Evolutionary conservation across 2,113 vertebrate genomes (phyloP), one percentile per base, ranked within the genome.

Genomic region (Tor tambroides): DNA sequence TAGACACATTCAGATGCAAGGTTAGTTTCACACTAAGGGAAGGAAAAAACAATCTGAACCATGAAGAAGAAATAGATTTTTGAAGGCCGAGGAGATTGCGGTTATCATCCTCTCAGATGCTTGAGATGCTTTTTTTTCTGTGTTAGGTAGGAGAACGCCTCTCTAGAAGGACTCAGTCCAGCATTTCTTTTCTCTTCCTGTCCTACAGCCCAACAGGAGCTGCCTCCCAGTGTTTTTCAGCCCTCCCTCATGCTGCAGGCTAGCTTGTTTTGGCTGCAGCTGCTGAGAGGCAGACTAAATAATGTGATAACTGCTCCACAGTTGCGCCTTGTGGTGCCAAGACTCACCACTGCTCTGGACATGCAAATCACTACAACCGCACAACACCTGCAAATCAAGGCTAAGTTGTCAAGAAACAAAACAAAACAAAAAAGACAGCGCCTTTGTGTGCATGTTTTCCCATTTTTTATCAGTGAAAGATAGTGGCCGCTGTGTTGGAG

Each of bases 181-280:
- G 30, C 28, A 72, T 78, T 26, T 86, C 41, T 78, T 86, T 77
- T 81, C 38, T 78, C 79, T 32, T 79, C 56, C 35, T 59, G 54
- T 85, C 26, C 41, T 35, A 43, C 81, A 74, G 67, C 30, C 65
- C 80, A 75, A 79, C 86, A 79, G 84, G 38, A 84, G 12, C 65
- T 80, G 76, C 80, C 84, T 87, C 86, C 86, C 51, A 23, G 67
- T 51, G 65, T 82, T 81, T 84, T 65, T 19, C 28, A 67, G 65
- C 78, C 89, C 81, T 87, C 83, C 89, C 74, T 41, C 46, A 75
- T 86, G 83, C 75, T 78, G 30, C 77, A 77, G 83, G 61, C 85
- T 49, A 43, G 10, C 79, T 89, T 89, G 89, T 89, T 90, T 90
- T 87, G 89, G 89, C 89, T 90, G 80, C 86, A 80, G 85, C 87